A percentile compares a stretch with the other conserved stretches of the same genome.
These are phyloP conservation scores for Harmothoe impar DNA, from an alignment of 2,888 invertebrate genomes.

Conservation along the genomic window DNA sequence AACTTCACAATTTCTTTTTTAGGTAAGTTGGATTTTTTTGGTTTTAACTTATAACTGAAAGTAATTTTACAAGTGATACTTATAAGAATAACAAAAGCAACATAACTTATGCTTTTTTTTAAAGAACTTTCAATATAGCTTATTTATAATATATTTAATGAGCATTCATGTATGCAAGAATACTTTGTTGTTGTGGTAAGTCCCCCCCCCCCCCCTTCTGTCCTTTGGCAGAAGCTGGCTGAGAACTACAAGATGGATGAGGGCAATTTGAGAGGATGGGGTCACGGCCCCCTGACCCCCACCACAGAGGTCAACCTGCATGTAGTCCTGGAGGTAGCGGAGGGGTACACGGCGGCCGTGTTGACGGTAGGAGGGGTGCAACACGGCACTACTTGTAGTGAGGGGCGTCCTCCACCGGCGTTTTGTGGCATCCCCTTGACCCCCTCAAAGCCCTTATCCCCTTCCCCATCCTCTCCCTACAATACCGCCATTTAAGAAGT, in stretches of 20 bases:
- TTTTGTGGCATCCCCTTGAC: conserved; percentile 34
- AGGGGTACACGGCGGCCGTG: conserved; percentile 2
- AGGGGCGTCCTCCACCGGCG: background rate
- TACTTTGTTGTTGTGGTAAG: too few species aligned
- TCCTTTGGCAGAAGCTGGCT: too few species aligned
- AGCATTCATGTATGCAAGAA: too few species aligned
- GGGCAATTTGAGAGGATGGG: conserved; percentile 35
- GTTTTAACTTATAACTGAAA: too few species aligned
- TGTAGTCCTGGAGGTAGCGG: background rate
- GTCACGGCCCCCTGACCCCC: conserved; percentile 14
- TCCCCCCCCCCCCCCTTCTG: too few species aligned
- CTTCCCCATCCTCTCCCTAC: background rate
- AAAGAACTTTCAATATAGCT: too few species aligned
- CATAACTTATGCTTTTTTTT: too few species aligned
- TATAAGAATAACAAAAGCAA: too few species aligned
- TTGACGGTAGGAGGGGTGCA: conserved; percentile 11
- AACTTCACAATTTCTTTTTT: too few species aligned
- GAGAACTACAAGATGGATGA: conserved; percentile 15
- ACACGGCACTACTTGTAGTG: conserved; percentile 25
- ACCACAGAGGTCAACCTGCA: background rate
- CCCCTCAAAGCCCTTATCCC: background rate
- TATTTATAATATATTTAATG: too few species aligned
- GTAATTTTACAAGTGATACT: too few species aligned
- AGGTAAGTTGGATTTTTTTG: too few species aligned
- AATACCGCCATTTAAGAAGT: background rate